Conservation (phyloP, 1,140 invertebrate species). For the Euwallacea similis region DNA sequence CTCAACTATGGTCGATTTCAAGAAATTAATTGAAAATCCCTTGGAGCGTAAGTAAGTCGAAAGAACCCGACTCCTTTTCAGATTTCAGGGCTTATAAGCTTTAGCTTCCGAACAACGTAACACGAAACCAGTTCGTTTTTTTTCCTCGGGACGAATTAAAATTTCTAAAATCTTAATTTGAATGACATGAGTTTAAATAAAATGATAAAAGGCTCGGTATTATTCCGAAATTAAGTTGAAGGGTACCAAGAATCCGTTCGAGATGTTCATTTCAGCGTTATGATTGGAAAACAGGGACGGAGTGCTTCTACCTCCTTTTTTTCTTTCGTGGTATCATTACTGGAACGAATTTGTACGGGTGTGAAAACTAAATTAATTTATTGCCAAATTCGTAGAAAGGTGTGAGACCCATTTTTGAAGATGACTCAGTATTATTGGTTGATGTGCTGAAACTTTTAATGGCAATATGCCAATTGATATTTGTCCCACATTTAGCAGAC, state of each 20-base stretch:
- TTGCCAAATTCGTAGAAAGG: neutral
- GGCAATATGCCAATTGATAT: no score
- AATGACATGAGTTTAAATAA: constrained; percentile 45
- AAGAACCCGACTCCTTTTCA: constrained; percentile 20
- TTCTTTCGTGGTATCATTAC: neutral
- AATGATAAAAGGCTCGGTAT: constrained; percentile 41
- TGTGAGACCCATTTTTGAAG: neutral
- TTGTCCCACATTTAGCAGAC: no score
- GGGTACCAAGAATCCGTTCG: constrained; percentile 46
- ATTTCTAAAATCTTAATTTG: constrained; percentile 43
- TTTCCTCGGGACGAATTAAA: constrained; percentile 25
- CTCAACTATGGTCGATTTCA: constrained; percentile 12
- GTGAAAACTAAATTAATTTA: constrained; percentile 1
- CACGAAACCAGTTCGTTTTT: constrained; percentile 32
- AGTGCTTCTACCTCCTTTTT: neutral
- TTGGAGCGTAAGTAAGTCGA: constrained; percentile 11
- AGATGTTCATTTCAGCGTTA: constrained; percentile 43
- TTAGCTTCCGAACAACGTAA: constrained; percentile 34
- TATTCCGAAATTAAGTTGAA: constrained; percentile 43
- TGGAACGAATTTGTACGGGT: neutral
- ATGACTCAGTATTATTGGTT: neutral
- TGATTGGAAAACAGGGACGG: constrained; percentile 11
- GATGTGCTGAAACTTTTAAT: no score
- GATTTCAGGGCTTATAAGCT: constrained; percentile 33
- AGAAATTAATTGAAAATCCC: constrained; percentile 21